Conservation (phyloP, 2,888 invertebrate species). For the Lucinisca nassula region DNA sequence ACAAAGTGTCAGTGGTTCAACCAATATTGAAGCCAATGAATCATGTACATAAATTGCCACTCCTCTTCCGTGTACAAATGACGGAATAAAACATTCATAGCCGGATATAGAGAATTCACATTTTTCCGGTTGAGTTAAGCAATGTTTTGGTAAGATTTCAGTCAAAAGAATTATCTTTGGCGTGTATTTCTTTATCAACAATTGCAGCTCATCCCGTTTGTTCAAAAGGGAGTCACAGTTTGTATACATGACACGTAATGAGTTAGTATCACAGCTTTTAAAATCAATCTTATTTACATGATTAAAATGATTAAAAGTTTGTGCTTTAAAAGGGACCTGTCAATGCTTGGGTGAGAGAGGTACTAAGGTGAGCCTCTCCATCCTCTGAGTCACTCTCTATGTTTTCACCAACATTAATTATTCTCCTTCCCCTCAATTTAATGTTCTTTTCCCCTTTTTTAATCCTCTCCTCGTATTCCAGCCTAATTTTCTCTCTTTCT, state of each 20-base stretch:
- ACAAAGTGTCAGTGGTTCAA: not conserved
- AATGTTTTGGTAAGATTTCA: not conserved
- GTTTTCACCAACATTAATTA: not conserved
- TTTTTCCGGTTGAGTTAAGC: not conserved
- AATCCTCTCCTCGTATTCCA: not conserved
- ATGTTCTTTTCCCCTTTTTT: not conserved
- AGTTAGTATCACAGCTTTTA: not conserved
- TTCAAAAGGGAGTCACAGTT: constrained; percentile 1
- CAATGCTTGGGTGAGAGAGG: not conserved
- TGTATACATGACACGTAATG: not conserved
- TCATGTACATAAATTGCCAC: not conserved
- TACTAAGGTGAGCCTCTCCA: not conserved
- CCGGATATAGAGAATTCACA: not conserved
- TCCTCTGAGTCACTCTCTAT: not conserved
- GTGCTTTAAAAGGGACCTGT: not conserved
- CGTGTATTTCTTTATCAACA: not conserved
- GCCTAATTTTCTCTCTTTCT: not conserved
- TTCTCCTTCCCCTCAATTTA: not conserved
- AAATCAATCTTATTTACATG: not conserved
- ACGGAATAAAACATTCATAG: not conserved
- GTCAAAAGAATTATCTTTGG: not conserved
- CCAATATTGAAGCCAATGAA: not conserved
- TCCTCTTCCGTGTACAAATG: not conserved
- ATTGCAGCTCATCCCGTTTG: not conserved
- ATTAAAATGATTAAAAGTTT: constrained; percentile 1